phyloP scores from a whole-genome alignment of 2,113 vertebrate species.

The Geothlypis trichas region DNA sequence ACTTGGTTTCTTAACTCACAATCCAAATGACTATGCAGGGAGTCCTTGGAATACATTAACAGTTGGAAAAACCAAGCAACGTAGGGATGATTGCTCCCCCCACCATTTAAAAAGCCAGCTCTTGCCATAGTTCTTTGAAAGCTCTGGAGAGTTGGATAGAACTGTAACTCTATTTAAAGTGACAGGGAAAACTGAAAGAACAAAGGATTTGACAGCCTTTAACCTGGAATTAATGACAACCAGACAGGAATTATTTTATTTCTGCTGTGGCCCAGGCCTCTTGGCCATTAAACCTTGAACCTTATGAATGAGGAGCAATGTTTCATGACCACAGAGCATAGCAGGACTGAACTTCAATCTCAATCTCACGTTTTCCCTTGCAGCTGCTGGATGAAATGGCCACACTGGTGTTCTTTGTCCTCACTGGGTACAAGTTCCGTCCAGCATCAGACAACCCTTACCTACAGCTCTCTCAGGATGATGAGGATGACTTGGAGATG shows the following conservation, averaged over 20 bases:
- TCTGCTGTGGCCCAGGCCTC: not conserved
- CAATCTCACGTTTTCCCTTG: not conserved
- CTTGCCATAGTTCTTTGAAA: not conserved
- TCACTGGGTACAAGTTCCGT: slow-evolving; percentile 87
- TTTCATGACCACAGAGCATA: not conserved
- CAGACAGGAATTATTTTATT: not conserved
- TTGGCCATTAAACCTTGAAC: slow-evolving; percentile 7
- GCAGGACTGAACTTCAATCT: not conserved
- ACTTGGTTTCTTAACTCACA: not conserved
- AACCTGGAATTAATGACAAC: not conserved
- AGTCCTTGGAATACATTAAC: not conserved
- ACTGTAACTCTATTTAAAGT: not conserved
- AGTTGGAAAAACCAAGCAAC: not conserved
- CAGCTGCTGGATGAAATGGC: slow-evolving; percentile 87
- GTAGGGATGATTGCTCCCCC: not conserved
- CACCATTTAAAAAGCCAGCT: not conserved
- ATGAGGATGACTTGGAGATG: slow-evolving; percentile 85
- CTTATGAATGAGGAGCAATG: not conserved
- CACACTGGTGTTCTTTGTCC: slow-evolving; percentile 84
- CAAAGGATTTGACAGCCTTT: not conserved
- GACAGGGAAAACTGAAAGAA: not conserved
- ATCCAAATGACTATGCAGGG: not conserved
- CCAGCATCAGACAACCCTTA: slow-evolving; percentile 88
- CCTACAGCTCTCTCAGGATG: slow-evolving; percentile 85
- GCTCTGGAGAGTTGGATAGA: not conserved